These are phyloP conservation scores for Euplexia lucipara DNA, from an alignment of 2,888 invertebrate species.

Conservation along the genomic window DNA sequence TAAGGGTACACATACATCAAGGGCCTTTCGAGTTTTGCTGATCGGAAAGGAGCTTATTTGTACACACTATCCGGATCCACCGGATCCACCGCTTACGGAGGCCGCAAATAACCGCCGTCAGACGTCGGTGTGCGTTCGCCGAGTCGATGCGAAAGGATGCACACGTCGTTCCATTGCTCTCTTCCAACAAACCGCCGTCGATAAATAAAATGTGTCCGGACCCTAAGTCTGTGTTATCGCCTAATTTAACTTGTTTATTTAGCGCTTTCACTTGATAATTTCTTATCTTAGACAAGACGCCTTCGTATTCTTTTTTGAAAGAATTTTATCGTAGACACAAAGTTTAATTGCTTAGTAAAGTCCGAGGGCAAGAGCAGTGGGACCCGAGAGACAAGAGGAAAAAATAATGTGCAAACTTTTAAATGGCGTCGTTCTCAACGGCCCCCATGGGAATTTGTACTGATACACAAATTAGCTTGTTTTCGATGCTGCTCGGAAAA, in stretches of 20 bases:
- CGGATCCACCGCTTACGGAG: too few relatives aligned
- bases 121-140: too few relatives aligned
- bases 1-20: too few relatives aligned
- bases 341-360: slow-evolving; percentile 73
- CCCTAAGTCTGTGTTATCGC: too few relatives aligned
- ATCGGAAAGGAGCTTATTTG: too few relatives aligned
- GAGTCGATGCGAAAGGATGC: too few relatives aligned
- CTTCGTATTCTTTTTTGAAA: slow-evolving; percentile 60
- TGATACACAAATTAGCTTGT: slow-evolving; percentile 54
- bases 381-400: slow-evolving; percentile 44
- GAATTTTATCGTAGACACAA: slow-evolving; percentile 72
- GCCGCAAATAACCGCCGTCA: too few relatives aligned
- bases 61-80: too few relatives aligned
- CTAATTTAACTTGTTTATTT: slow-evolving; percentile 3
- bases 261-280: background rate
- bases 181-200: too few relatives aligned
- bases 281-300: slow-evolving; percentile 1
- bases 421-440: slow-evolving; percentile 61
- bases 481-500: slow-evolving; percentile 36
- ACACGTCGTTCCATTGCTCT: too few relatives aligned
- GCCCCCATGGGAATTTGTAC: slow-evolving; percentile 51
- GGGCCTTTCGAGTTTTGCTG: too few relatives aligned
- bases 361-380: slow-evolving; percentile 47
- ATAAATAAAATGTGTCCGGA: too few relatives aligned
- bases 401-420: slow-evolving; percentile 72